phyloP scores from a whole-genome alignment of 2,888 invertebrate species.

The Scaptomyza reducta region DNA sequence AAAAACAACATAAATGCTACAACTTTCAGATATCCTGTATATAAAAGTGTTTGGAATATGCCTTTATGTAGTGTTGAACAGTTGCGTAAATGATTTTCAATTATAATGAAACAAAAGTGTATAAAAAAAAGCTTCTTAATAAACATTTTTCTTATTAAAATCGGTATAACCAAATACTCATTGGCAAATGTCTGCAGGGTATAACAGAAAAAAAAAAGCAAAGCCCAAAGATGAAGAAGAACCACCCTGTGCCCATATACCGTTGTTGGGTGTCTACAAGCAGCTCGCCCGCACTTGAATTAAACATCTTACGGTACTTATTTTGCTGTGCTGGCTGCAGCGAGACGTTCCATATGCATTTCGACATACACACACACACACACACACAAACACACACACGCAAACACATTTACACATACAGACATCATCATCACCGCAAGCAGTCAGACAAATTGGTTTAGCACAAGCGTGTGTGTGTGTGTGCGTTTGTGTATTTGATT shows the following conservation, averaged over 20 bases:
- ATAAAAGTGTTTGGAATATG: background rate
- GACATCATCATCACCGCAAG: slow-evolving; percentile 40
- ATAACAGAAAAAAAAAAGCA: background rate
- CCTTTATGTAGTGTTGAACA: too few relatives aligned
- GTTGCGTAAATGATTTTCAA: too few relatives aligned
- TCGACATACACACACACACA: slow-evolving; percentile 16
- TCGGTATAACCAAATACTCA: background rate
- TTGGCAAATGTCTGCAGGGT: background rate
- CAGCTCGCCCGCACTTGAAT: slow-evolving; percentile 63
- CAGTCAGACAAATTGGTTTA: slow-evolving; percentile 76
- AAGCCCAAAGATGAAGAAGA: background rate
- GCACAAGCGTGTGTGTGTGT: slow-evolving; percentile 37
- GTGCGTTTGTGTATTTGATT: slow-evolving; percentile 15
- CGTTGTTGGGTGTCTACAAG: background rate
- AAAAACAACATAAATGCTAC: background rate
- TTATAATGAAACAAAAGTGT: too few relatives aligned
- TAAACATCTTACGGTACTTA: slow-evolving; percentile 66
- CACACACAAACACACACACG: slow-evolving; percentile 10
- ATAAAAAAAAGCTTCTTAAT: too few relatives aligned
- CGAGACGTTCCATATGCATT: slow-evolving; percentile 26
- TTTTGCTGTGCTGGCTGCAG: slow-evolving; percentile 42
- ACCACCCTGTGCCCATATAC: background rate
- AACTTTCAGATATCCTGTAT: background rate
- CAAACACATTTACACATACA: slow-evolving; percentile 1
- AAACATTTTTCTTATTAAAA: too few relatives aligned